Percentiles rank a stretch among this genome's conserved stretches.
phyloP scores from a whole-genome alignment of 2,113 vertebrate species.

The Proterorhinus semilunaris region DNA sequence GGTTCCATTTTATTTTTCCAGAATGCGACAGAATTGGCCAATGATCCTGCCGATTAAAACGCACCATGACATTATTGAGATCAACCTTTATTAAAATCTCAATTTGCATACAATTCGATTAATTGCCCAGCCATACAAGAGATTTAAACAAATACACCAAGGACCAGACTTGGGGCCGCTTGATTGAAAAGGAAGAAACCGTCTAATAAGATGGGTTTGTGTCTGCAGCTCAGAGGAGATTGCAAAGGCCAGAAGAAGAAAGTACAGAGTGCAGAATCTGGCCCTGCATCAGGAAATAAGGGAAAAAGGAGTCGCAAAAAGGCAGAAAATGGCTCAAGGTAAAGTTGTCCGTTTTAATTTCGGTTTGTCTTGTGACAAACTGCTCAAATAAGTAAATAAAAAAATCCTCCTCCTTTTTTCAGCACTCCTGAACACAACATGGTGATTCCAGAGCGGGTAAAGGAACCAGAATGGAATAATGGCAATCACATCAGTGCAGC shows the following conservation, averaged over 20 bases:
- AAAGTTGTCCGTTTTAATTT: background rate
- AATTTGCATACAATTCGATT: no score
- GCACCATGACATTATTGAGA: no score
- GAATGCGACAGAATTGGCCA: no score
- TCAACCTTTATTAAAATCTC: no score
- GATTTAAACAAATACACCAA: background rate
- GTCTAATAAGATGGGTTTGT: slow-evolving; percentile 1
- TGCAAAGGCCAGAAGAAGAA: slow-evolving; percentile 80
- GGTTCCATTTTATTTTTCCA: no score
- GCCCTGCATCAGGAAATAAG: slow-evolving; percentile 77
- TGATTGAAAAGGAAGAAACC: background rate
- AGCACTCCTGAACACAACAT: slow-evolving; percentile 83
- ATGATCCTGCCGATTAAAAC: no score
- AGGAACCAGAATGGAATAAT: slow-evolving; percentile 78
- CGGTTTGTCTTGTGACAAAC: background rate
- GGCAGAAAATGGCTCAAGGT: slow-evolving; percentile 70
- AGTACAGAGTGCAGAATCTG: slow-evolving; percentile 80
- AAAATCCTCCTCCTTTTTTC: background rate
- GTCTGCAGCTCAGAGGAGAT: slow-evolving; percentile 73
- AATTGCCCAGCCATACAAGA: no score
- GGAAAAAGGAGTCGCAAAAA: slow-evolving; percentile 90
- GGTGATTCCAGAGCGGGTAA: slow-evolving; percentile 75
- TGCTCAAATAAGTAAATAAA: background rate
- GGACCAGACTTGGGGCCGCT: no score
- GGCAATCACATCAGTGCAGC: slow-evolving; percentile 66